Base-by-base conservation (phyloP, 2,888 invertebrate genomes). In the Callimorpha dominula region DNA sequence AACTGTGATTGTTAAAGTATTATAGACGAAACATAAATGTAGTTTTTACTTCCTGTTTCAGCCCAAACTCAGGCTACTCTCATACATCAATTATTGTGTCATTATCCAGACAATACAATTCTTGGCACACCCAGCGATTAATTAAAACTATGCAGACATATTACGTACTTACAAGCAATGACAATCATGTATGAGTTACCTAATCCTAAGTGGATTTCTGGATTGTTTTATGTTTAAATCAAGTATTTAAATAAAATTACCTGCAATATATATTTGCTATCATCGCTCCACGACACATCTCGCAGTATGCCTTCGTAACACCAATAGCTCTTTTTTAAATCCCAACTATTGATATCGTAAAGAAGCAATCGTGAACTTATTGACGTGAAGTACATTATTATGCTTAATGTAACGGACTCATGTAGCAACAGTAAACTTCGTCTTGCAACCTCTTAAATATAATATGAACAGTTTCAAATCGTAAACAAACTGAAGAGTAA, bases 351-450 rank as follows among this genome's bases (percentile, higher is more conserved):
- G 75, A 92, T 94, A 78, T 96, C 96, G 84, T 96, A 96, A 46
- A 96, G 90, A 86, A 96, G 92, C 77, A 97, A 90, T 65, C 96
- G 95, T 65, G 96, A 96, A 83, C 96, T 96, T 77, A 96, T 93
- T 60, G 96, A 96, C 46, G 96, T 96, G 78, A 97, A 92, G 89
- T 95, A 96, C 96, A 96, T 96, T 85, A 84, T 92, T 71, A 72
- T 20, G 75, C 72, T 78, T 76, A 72, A 65, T 75, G 65, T 66
- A 68, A 71, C 70, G 64, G 40, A 65, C 77, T 75, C 78, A 77
- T 78, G 77, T 77, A 80, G 70, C 60, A 49, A 76, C 40, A 70
- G 75, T 66, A 74, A 72, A 65, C 78, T 77, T 65, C 74, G 71
- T 65, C 67, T 50, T 71, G 66, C 60, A 68, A 68, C 46, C 49